Evolutionary conservation across 1,140 invertebrate genomes (phyloP).

Genomic region (Leptinotarsa lineolata): DNA sequence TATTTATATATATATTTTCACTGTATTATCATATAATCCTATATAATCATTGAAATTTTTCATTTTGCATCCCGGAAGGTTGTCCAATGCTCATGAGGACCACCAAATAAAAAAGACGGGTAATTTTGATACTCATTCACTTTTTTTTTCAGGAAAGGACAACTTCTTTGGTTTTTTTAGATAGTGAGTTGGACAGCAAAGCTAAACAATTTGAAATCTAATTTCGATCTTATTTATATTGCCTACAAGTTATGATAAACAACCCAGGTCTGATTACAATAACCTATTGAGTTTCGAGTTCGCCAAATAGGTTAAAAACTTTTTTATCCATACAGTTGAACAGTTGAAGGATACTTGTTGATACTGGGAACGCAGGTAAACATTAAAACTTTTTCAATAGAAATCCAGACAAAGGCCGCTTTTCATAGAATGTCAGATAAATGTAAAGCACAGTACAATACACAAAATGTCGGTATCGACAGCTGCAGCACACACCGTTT

Average conservation of each 20-base stretch:
- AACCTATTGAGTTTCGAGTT: neutral
- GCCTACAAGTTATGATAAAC: neutral
- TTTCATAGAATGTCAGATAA: constrained; percentile 30
- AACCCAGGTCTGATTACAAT: too few species aligned
- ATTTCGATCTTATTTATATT: neutral
- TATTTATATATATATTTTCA: too few species aligned
- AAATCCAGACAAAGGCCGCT: constrained; percentile 24
- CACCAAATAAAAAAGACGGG: too few species aligned
- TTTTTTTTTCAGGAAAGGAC: too few species aligned
- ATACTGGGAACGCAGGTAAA: constrained; percentile 30
- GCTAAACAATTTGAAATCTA: neutral
- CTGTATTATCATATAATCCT: too few species aligned
- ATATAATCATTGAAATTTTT: too few species aligned
- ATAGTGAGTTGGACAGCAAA: too few species aligned
- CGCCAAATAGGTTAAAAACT: constrained; percentile 10
- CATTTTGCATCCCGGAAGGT: too few species aligned
- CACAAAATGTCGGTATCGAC: constrained; percentile 28
- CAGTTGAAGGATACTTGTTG: constrained; percentile 29
- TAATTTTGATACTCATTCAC: too few species aligned
- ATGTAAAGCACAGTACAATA: constrained; percentile 28
- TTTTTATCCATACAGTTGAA: constrained; percentile 15
- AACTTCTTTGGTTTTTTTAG: too few species aligned
- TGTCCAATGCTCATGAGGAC: too few species aligned
- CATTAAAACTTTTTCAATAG: constrained; percentile 27
- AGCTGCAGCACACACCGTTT: constrained; percentile 30